phyloP scores from a whole-genome alignment of 2,797 vertebrate species.

The Sebastes goodei region DNA sequence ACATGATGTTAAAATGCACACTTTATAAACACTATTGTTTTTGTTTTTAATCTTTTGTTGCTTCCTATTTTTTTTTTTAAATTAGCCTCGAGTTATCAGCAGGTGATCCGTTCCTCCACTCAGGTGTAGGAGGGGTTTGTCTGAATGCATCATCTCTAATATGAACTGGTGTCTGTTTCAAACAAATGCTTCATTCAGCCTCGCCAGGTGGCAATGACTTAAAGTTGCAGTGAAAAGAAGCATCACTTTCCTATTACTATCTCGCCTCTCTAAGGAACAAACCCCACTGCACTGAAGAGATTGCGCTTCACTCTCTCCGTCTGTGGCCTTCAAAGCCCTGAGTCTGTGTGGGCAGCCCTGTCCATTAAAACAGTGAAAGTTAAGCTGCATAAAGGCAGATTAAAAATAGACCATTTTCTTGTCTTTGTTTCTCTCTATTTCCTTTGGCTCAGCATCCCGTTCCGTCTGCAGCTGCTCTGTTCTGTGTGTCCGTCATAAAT shows the following conservation, averaged over 20 bases:
- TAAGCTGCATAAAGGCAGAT: conserved; percentile 45
- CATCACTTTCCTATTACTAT: conserved; percentile 28
- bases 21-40: background rate
- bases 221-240: conserved; percentile 13
- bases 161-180: background rate
- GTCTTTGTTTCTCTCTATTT: conserved; percentile 25
- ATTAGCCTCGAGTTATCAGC: background rate
- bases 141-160: background rate
- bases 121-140: background rate
- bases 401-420: conserved; percentile 42
- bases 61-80: background rate
- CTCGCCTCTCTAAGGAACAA: conserved; percentile 25
- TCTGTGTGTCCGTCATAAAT: conserved; percentile 48
- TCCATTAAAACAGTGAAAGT: conserved; percentile 46
- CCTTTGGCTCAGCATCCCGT: conserved; percentile 5
- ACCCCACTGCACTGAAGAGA: conserved; percentile 34
- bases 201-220: background rate
- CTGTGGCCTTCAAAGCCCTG: conserved; percentile 32
- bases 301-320: conserved; percentile 13
- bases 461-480: conserved; percentile 54
- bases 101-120: background rate
- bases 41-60: background rate
- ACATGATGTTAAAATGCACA: background rate
- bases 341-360: conserved; percentile 46
- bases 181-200: background rate